Base-by-base conservation (phyloP, 1,140 invertebrate species). In the Drosophila takahashii region DNA sequence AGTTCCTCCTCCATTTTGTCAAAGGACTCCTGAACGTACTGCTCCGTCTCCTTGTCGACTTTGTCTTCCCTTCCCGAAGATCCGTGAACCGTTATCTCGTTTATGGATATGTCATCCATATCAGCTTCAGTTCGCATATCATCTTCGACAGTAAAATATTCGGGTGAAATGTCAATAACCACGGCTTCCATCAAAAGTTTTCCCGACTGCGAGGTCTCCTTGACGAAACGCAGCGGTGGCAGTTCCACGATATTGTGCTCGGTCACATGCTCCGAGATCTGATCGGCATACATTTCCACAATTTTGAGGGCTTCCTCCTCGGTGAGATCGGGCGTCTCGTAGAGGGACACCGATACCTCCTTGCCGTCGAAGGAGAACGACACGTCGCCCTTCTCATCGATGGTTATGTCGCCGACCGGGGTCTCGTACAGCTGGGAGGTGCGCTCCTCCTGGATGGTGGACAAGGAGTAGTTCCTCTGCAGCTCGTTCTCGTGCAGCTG, bases 271-370 rank as follows among this genome's bases (percentile, higher is more conserved):
- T 98, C 97, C 0, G 97, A 97, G 48, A 97, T 93, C 92, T 98
- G 96, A 91, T 98, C 96, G 0, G 97, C 97, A 92, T 98, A 98
- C 96, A 98, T 97, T 93, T 98, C 97, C 0, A 98, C 95, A 80
- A 98, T 97, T 92, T 98, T 96, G 11, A 97, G 92, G 0, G 97
- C 97, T 93, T 98, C 97, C 91, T 97, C 96, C 93, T 98, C 96
- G 0, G 97, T 98, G 13, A 98, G 93, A 93, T 98, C 97, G 1
- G 97, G 97, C 1, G 97, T 98, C 93, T 98, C 97, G 86, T 98
- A 98, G 2, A 98, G 92, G 7, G 96, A 97, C 1, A 98, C 96
- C 0, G 97, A 97, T 0, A 98, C 96, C 93, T 98, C 97, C 93
- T 97, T 97, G 6, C 97, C 97, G 87, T 98, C 97, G 72, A 98